These are phyloP conservation scores for Crotalus tigris DNA, from an alignment of 2,113 vertebrate species.

Conservation along the genomic window DNA sequence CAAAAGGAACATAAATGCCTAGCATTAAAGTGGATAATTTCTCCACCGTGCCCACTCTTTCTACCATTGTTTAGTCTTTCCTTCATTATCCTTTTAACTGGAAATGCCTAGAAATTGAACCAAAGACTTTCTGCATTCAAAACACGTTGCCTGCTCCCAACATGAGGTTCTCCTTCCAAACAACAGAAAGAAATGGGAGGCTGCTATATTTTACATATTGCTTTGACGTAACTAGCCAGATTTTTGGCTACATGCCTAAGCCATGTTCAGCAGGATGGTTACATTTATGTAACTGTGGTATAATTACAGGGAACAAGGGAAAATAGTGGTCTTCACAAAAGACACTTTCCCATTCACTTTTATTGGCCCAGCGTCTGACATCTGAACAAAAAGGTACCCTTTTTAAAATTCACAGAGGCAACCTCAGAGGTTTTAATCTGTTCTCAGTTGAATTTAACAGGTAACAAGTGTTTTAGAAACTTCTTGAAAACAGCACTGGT, in stretches of 20 bases:
- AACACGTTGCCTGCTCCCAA: background rate
- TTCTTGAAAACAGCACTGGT: slow-evolving; percentile 46
- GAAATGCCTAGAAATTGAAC: background rate
- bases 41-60: background rate
- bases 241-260: background rate
- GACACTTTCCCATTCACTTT: slow-evolving; percentile 12
- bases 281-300: background rate
- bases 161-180: background rate
- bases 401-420: background rate
- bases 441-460: slow-evolving; percentile 12
- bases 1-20: background rate
- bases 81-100: background rate
- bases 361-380: slow-evolving; percentile 6
- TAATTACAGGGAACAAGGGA: background rate
- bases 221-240: slow-evolving; percentile 4
- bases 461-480: slow-evolving; percentile 4
- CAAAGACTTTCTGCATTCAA: background rate
- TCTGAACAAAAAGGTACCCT: slow-evolving; percentile 18
- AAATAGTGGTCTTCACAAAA: background rate
- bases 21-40: background rate
- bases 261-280: background rate
- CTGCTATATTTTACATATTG: background rate
- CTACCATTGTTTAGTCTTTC: background rate
- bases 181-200: background rate
- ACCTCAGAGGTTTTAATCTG: slow-evolving; percentile 18